A percentile compares a stretch with the other conserved stretches of the same genome.
phyloP scores from a whole-genome alignment of 37 sponge, comb jelly and placozoan genomes.

The Theonella swinhoei region DNA sequence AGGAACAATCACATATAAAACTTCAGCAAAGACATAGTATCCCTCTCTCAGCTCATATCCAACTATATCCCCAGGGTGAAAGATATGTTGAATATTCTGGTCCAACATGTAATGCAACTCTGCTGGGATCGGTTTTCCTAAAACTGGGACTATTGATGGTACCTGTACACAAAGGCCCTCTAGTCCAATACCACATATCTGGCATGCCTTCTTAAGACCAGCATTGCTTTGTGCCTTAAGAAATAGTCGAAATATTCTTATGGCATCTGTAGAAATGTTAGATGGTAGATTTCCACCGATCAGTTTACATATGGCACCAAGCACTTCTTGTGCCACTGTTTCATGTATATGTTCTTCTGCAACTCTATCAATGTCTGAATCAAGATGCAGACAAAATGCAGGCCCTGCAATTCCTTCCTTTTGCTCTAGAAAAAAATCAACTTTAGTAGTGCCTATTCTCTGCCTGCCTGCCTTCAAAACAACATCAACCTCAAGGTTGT shows the following conservation, averaged over 20 bases:
- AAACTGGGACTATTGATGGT: neutral
- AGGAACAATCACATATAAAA: conserved; percentile 26
- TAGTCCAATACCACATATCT: neutral
- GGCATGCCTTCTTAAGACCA: neutral
- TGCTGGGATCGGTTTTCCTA: conserved; percentile 46
- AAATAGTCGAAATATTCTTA: neutral
- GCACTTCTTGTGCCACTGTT: neutral
- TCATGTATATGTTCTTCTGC: neutral
- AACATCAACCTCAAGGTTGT: conserved; percentile 7
- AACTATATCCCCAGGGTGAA: conserved; percentile 54
- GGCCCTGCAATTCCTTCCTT: no score
- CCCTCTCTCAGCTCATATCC: conserved; percentile 56
- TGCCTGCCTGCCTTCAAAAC: neutral
- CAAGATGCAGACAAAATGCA: neutral
- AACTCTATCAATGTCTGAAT: neutral
- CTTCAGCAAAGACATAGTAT: conserved; percentile 40
- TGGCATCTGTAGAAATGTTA: neutral
- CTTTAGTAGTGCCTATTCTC: neutral
- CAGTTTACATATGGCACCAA: neutral
- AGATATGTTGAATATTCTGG: conserved; percentile 39
- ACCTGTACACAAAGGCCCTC: neutral
- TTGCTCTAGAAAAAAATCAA: neutral
- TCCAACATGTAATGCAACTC: conserved; percentile 39
- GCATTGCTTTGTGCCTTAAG: neutral
- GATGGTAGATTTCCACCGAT: neutral